Conservation (phyloP, 2,888 invertebrate species). For the Drosophila subsilvestris region DNA sequence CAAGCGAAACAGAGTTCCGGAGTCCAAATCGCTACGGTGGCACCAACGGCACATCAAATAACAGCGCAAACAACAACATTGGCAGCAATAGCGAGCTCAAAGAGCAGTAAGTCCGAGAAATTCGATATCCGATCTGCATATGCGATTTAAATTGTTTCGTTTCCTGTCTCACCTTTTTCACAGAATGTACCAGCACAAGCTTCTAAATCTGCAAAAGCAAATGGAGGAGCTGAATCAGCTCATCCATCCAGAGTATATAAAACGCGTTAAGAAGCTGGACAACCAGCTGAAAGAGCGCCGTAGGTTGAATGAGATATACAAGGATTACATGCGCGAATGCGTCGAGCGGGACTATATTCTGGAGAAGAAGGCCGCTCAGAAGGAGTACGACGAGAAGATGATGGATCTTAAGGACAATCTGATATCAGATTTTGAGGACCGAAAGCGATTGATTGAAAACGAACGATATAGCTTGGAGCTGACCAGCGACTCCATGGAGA, state of each 20-base stretch:
- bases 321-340: constrained; percentile 93
- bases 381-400: constrained; percentile 98
- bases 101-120: constrained; percentile 80
- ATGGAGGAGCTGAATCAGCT: constrained; percentile 94
- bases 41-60: constrained; percentile 67
- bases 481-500: constrained; percentile 94
- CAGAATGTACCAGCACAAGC: constrained; percentile 95
- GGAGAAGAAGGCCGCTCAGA: constrained; percentile 94
- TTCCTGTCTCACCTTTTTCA: constrained; percentile 34
- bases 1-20: constrained; percentile 96
- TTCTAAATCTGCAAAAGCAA: constrained; percentile 94
- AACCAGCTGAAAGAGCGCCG: constrained; percentile 92
- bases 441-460: constrained; percentile 93
- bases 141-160: neutral
- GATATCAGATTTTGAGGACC: constrained; percentile 96
- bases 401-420: constrained; percentile 93
- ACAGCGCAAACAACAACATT: constrained; percentile 62
- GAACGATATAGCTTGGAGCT: constrained; percentile 95
- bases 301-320: constrained; percentile 90
- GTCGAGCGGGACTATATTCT: constrained; percentile 94
- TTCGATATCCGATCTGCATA: neutral
- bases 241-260: constrained; percentile 93
- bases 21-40: constrained; percentile 83
- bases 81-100: constrained; percentile 83
- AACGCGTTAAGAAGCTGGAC: constrained; percentile 92